Evolutionary conservation across 2,113 vertebrate genomes (phyloP).

Genomic region (Catharus fuscescens): DNA sequence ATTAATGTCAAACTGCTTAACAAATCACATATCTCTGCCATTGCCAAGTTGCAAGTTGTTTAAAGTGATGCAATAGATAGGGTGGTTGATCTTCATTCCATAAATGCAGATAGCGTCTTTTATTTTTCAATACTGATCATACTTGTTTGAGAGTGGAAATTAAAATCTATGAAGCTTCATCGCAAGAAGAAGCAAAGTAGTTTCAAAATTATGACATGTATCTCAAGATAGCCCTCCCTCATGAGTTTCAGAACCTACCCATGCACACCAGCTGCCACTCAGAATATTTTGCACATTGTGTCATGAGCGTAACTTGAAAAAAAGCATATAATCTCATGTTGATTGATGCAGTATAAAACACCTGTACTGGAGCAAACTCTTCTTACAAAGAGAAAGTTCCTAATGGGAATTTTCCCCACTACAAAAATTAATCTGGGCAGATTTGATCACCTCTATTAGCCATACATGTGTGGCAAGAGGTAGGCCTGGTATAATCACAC

Average conservation of each 20-base stretch:
- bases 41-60: background rate
- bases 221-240: background rate
- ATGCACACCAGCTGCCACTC: background rate
- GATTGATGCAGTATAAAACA: background rate
- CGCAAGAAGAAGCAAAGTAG: background rate
- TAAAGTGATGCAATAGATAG: background rate
- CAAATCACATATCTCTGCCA: background rate
- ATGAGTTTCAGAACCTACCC: background rate
- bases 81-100: background rate
- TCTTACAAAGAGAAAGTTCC: background rate
- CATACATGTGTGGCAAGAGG: background rate
- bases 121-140: background rate
- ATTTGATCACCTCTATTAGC: background rate
- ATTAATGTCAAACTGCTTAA: background rate
- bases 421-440: background rate
- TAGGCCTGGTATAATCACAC: background rate
- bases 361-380: background rate
- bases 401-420: background rate
- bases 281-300: background rate
- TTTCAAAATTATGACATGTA: background rate
- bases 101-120: background rate
- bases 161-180: background rate
- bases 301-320: background rate
- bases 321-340: background rate
- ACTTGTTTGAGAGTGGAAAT: background rate